Base-by-base conservation (phyloP, 30 jellyfish, hydroid and myxozoan species). In the Aurelia coerulea region DNA sequence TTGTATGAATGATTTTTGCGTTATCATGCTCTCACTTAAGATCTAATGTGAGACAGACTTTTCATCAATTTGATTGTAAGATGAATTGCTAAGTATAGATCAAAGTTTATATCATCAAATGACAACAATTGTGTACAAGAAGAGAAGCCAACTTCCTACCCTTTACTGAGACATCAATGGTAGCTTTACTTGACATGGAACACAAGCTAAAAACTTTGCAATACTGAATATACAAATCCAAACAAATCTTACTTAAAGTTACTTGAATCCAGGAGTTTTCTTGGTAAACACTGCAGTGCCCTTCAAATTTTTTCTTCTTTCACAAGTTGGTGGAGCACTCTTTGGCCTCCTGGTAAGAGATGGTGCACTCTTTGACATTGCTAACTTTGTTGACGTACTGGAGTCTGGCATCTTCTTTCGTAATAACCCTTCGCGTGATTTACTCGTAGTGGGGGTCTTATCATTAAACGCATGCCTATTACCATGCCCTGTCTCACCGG, bases 261-360 rank as follows among this genome's bases (percentile, higher is more conserved):
- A 62, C 77, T 32, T 33, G 87, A 77, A n/a, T 33, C 68, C 70
- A 46, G 29, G 17, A 62, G 78, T 52, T 62, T 46, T 46, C 56
- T 46, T 46, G 6, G 56, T 46, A 46, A 46, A 8, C 56, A 5
- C 10, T 0, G 14, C 56, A 46, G 14, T 46, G 2, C 50, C 50
- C 5, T 8, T 39, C 50, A 39, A 39, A 8, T 39, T 39, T 39
- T 2, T 39, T 34, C 81, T 70, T 1, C 78, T 63, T 2, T 46
- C 64, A 58, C 90, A 86, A 15, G 60, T 23, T 10, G 91, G 91
- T 29, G 96, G 62, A 11, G 90, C 85, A 42, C 82, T 74, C 71
- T 70, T 77, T 17, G 81, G 85, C 60, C 85, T 67, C 29, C 73
- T 46, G 11, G 37, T 46, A 16, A 73, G 35, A 10, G 69, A 31